phyloP scores from a whole-genome alignment of 2,888 invertebrate species.

The Caradrina kadenii region DNA sequence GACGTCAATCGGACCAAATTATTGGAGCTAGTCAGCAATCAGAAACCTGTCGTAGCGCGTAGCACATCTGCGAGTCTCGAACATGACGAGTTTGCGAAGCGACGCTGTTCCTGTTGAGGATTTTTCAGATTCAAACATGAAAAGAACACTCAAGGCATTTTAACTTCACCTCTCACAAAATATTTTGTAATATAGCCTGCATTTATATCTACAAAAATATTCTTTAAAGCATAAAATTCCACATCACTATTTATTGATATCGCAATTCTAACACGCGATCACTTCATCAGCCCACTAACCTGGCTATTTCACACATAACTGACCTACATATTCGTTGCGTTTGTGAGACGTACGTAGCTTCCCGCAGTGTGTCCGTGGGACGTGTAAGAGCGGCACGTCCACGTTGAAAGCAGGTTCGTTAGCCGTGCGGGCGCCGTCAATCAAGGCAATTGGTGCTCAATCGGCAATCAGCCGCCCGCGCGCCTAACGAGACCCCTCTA shows the following conservation, averaged over 20 bases:
- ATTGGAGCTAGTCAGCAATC: conserved; percentile 76
- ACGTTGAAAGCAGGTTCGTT: conserved; percentile 89
- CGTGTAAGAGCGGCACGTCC: conserved; percentile 76
- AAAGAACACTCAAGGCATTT: not conserved
- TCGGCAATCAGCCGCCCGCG: conserved; percentile 88
- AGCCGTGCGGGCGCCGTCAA: conserved; percentile 87
- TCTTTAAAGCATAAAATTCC: not conserved
- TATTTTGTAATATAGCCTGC: not conserved
- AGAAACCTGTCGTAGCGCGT: conserved; percentile 72
- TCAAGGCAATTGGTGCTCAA: conserved; percentile 91
- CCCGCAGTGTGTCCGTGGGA: conserved; percentile 44
- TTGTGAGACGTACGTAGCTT: conserved; percentile 55
- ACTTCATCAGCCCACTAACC: conserved; percentile 45
- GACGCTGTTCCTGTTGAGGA: conserved; percentile 20
- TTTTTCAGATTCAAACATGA: conserved; percentile 9
- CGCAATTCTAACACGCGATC: conserved; percentile 18
- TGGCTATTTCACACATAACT: conserved; percentile 44
- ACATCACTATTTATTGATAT: conserved; percentile 11
- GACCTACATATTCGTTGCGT: conserved; percentile 55
- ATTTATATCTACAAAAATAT: not conserved
- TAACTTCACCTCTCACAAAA: not conserved
- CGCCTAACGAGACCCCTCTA: conserved; percentile 84
- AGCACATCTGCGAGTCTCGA: conserved; percentile 69
- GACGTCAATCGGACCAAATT: conserved; percentile 77
- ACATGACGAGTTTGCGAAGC: conserved; percentile 42